Conservation (phyloP, 92 coral and sea anemone genomes). For the Epizoanthus stellaris region DNA sequence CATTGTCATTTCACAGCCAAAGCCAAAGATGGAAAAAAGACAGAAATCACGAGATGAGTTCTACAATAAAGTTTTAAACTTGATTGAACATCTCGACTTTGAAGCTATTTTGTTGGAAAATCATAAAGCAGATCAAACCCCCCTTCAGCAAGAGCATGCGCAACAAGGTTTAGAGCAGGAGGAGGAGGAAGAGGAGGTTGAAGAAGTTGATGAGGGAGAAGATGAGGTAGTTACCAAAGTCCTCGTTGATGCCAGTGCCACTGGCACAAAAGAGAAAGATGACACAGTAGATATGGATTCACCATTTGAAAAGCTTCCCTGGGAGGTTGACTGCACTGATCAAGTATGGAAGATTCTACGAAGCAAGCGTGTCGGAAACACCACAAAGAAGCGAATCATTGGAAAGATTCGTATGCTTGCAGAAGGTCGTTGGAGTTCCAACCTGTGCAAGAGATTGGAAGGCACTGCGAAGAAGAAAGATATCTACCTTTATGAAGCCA, state of each 20-base stretch:
- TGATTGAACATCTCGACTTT: slow-evolving; percentile 29
- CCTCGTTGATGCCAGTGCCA: neutral
- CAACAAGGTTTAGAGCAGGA: neutral
- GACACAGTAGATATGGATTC: slow-evolving; percentile 53
- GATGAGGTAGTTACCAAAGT: neutral
- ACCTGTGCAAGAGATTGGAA: slow-evolving; percentile 76
- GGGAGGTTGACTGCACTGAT: slow-evolving; percentile 98
- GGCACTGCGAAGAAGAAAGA: slow-evolving; percentile 75
- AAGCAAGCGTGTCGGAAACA: slow-evolving; percentile 58
- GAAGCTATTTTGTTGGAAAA: slow-evolving; percentile 27
- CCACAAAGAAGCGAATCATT: slow-evolving; percentile 60
- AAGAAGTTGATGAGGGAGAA: slow-evolving; percentile 26
- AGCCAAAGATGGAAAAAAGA: slow-evolving; percentile 10
- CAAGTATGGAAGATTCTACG: slow-evolving; percentile 82
- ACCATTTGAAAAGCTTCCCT: slow-evolving; percentile 83
- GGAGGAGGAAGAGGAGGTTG: slow-evolving; percentile 31
- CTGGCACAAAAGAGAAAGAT: slow-evolving; percentile 35
- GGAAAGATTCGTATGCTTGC: slow-evolving; percentile 85
- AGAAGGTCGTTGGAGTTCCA: slow-evolving; percentile 84
- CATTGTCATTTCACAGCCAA: neutral
- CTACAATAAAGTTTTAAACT: slow-evolving; percentile 6
- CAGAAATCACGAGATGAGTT: slow-evolving; percentile 25
- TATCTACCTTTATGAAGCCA: slow-evolving; percentile 80
- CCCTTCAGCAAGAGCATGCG: neutral
- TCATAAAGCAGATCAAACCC: neutral